Base-by-base conservation (phyloP, 2,888 invertebrate genomes). In the Punctoribates punctum region DNA sequence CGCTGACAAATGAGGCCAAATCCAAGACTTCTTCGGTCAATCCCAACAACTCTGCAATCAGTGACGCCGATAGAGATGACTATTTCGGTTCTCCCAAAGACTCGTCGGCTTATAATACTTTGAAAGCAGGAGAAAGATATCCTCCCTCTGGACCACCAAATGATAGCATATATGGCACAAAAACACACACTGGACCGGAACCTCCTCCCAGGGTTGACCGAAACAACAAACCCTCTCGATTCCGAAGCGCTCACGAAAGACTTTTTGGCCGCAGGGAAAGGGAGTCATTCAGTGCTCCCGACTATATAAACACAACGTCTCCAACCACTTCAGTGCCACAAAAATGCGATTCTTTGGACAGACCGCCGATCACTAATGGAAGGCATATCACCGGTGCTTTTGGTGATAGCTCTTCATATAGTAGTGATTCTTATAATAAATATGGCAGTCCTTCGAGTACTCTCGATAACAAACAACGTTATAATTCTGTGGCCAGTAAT, bases 191-290 rank as follows among this genome's bases (percentile, higher is more conserved):
- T 9, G 78, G 79, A 48, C 79, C 93, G 1, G 93, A 94, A 85
- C 84, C 94, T 77, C 94, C 94, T 0, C 94, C 94, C 1, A 88
- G 93, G 75, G 89, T 93, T 27, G 90, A 92, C 84, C 86, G 92
- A 38, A 90, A 89, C 77, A 89, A 87, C 2, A 91, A 94, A 82
- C 94, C 94, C 0, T 88, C 83, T 6, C 80, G 80, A 48, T 81
- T 81, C 73, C 77, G 80, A 73, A 78, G 77, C 27, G 79, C 79
- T 34, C 79, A 80, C 77, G 80, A 80, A 76, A 79, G 79, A 23
- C 77, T 81, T 25, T 81, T 80, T 76, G 79, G 79, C 60, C 25
- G 72, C n/a, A 13, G 74, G 15, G 57, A 57, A 20, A 72, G 65
- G 15, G 65, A 67, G 38, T 67, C 65, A 17, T 67, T 34, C 38